Evolutionary conservation across 2,113 vertebrate genomes (phyloP).

Genomic region (Channa argus): DNA sequence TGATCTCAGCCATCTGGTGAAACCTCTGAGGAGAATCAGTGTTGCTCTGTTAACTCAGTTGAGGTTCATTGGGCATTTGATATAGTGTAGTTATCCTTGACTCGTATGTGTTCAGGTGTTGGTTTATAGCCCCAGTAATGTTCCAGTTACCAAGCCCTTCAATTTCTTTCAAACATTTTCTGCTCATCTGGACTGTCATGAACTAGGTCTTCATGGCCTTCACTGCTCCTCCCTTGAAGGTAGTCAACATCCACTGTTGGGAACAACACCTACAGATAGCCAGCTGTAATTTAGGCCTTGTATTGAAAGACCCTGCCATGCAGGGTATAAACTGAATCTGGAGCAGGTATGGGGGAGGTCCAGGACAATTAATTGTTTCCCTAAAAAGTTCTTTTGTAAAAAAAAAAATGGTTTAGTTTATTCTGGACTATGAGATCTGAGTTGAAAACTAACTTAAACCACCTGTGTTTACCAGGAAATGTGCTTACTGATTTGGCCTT

Average conservation of each 20-base stretch:
- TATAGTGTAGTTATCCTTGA: constrained; percentile 77
- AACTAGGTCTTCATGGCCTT: constrained; percentile 74
- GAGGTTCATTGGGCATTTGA: neutral
- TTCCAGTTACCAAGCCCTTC: constrained; percentile 77
- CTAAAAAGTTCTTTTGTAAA: constrained; percentile 11
- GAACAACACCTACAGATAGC: constrained; percentile 1
- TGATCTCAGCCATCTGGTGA: neutral
- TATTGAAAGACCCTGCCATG: neutral
- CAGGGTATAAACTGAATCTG: neutral
- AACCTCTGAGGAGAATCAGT: neutral
- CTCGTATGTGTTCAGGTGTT: constrained; percentile 76
- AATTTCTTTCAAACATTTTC: constrained; percentile 79
- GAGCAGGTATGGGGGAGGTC: neutral
- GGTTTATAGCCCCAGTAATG: constrained; percentile 84
- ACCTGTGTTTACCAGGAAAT: constrained; percentile 20
- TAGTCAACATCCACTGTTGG: constrained; percentile 65
- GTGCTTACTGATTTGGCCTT: neutral
- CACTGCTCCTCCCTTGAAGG: constrained; percentile 49
- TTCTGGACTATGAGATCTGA: neutral
- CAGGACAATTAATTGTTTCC: constrained; percentile 23
- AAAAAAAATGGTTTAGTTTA: neutral
- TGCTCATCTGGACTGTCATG: constrained; percentile 77
- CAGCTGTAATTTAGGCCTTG: neutral
- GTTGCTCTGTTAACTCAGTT: neutral
- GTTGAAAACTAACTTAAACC: constrained; percentile 13